Evolutionary conservation across 2,797 vertebrate genomes (phyloP), one percentile per base, ranked within the genome.

Genomic region (Loris lydekkerianus): DNA sequence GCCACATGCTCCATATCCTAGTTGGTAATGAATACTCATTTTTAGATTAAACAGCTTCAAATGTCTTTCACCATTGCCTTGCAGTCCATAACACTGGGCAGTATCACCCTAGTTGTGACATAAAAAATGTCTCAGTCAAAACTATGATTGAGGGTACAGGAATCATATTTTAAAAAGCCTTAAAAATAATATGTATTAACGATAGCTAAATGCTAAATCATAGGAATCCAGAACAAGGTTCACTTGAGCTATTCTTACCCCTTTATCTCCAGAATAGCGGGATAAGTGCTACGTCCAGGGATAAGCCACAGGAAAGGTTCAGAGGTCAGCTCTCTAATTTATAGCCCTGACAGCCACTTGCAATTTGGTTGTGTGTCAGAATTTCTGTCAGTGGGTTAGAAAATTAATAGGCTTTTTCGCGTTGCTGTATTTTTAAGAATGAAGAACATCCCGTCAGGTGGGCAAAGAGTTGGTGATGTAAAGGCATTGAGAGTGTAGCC

Each of bases 231-330:
- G 31, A 91, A 27, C 46, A 80, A 69, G 5, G 20, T 23, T 60
- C 40, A 31, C 60, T 40, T 34, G 49, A 82, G 21, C 31, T 70
- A 1, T n/a, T 17, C 15, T 63, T 20, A 43, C 11, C n/a, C 31
- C 9, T 23, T 84, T 21, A 43, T 60, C 21, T 43, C 46, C 25
- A 67, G n/a, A 46, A 34, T 29, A 23, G 1, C 84, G 46, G 34
- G 25, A 53, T 8, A 25, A 21, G 23, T 0, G 14, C 5, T 25
- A n/a, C 14, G 29, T 10, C 17, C 3, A 2, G 0, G 49, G 10
- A n/a, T 7, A 34, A 27, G 11, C 14, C 20, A 49, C 37, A n/a
- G 75, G 70, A 1, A 53, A 72, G 40, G 14, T 23, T 20, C 27
- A 37, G 67, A 76, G 58, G 27, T 8, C 49, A 27, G 1, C 7